phyloP scores from a whole-genome alignment of 1,140 invertebrate genomes.

The Ctenoplectra terminalis region DNA sequence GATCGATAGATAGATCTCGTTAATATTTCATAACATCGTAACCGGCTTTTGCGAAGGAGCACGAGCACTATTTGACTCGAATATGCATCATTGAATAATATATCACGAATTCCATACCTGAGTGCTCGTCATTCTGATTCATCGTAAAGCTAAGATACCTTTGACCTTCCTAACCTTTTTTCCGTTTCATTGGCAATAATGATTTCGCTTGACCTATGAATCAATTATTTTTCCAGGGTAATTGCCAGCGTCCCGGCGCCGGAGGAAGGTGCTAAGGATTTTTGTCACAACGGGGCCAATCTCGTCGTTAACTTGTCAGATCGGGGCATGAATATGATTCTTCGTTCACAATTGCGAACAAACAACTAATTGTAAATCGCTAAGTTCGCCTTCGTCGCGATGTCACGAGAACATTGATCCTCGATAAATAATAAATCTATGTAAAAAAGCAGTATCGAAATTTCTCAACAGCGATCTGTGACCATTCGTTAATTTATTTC shows the following conservation, averaged over 20 bases:
- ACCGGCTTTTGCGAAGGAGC: background rate
- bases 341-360: too few relatives aligned
- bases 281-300: too few relatives aligned
- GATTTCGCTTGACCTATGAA: background rate
- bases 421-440: too few relatives aligned
- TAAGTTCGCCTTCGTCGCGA: background rate
- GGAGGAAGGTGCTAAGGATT: background rate
- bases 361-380: constrained; percentile 8
- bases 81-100: background rate
- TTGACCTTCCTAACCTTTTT: too few relatives aligned
- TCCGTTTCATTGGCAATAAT: background rate
- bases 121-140: background rate
- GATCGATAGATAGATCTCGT: background rate
- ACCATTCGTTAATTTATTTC: too few relatives aligned
- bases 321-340: too few relatives aligned
- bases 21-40: background rate
- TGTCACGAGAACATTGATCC: background rate
- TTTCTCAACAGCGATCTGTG: too few relatives aligned
- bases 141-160: too few relatives aligned
- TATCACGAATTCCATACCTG: too few relatives aligned
- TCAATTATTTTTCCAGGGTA: constrained; percentile 20
- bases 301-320: background rate
- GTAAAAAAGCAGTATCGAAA: too few relatives aligned
- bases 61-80: background rate
- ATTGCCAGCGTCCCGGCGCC: background rate